Evolutionary conservation across 2,113 vertebrate genomes (phyloP), one percentile per base, ranked within the genome.

Genomic region (Anhinga rufa): DNA sequence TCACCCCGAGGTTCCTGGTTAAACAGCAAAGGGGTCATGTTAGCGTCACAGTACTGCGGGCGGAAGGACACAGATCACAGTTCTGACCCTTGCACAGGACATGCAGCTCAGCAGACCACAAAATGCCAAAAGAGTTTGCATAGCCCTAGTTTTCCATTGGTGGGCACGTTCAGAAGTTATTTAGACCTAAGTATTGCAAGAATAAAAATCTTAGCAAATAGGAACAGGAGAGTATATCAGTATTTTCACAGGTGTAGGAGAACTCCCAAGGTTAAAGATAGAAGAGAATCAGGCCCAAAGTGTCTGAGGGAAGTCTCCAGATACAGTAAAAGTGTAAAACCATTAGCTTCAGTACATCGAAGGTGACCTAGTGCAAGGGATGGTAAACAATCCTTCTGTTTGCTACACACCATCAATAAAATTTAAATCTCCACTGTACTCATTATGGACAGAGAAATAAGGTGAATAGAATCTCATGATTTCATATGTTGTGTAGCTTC

Each of bases 1-100:
- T 99, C 93, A 99, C 98, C 0, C 98, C 99, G 0, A 99, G 97
- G 87, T 99, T 99, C 98, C 99, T 99, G 90, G 48, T 94, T 88
- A 3, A 69, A 91, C 62, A 95, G 36, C 82, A 93, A 52, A 71
- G 19, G 34, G 22, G 69, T 82, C 34, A 26, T 0, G 1, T 95
- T 60, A 88, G 40, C 3, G 1, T 71, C 62, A 66, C 40, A 69
- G 28, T 29, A 58, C 38, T 55, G 29, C 21, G 24, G 29, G 1
- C 29, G 9, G 62, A 82, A 82, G 2, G 25, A 22, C 20, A 46
- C 0, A 1, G 79, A 55, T 60, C 51, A 82, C 38, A 66, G 6
- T 36, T 46, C 48, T 31, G 57, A 80, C 13, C 10, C 32, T 79
- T 6, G 2, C 17, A 7, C 24, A 31, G 38, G 34, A 26, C 22